Evolutionary conservation across 2,113 vertebrate species (phyloP).

Genomic region (Dicaeum eximium): DNA sequence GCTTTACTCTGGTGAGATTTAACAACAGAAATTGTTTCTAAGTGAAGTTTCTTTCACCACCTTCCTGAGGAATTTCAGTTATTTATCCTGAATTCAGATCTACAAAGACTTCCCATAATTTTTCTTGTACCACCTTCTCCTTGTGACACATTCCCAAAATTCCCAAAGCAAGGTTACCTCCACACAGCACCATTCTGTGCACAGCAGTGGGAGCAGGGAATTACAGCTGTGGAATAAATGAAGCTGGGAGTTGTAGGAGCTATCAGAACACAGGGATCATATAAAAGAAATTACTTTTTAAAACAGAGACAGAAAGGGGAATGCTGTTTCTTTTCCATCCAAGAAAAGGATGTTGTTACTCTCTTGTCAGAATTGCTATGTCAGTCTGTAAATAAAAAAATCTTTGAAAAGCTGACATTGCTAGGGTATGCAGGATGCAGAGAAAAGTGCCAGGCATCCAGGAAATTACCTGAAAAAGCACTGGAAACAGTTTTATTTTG

Average conservation of each 20-base stretch:
- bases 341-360: neutral
- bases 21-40: neutral
- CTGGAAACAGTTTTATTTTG: neutral
- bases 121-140: neutral
- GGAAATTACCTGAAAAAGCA: neutral
- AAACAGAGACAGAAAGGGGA: neutral
- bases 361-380: neutral
- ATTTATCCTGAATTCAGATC: neutral
- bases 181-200: neutral
- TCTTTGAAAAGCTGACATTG: neutral
- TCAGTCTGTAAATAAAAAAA: neutral
- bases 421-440: neutral
- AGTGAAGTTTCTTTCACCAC: neutral
- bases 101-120: neutral
- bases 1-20: neutral
- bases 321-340: neutral
- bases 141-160: neutral
- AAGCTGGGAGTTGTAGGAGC: neutral
- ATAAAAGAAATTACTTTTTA: neutral
- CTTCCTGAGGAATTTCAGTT: neutral
- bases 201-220: neutral
- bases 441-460: neutral
- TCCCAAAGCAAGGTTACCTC: neutral
- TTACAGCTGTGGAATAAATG: neutral
- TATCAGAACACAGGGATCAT: neutral